Base-by-base conservation (phyloP, 2,888 invertebrate species). In the Saturnia japonica region DNA sequence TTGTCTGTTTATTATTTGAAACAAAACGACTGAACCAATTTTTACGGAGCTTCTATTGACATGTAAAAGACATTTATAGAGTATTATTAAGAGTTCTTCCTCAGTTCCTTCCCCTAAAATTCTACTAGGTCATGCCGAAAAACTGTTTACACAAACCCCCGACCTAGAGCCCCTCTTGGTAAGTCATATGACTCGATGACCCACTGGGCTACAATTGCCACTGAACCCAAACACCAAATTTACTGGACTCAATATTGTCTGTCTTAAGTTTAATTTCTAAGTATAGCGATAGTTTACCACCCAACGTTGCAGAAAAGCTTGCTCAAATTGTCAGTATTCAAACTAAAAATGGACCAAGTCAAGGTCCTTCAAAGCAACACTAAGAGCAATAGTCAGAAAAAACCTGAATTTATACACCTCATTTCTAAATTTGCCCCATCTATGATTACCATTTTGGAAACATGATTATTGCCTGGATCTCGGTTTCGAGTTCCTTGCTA, bases 301-400 rank as follows among this genome's bases (percentile, higher is more conserved):
- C 67, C 67, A 67, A 67, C 47, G 67, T 67, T 67, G 47, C 28
- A 45, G 25, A 67, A 28, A 67, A 67, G 9, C 1, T 67, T 28
- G 9, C 16, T 28, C 28, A 47, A 67, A 67, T 67, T 16, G 47
- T 16, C 16, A 47, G 16, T 47, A 1, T 19, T 19, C 14, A 16
- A 6, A 1, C 47, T 16, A 47, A 47, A 19, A 16, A 47, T 47
- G 47, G 47, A 47, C 1, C 47, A 6, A 47, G 12, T 14, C 47
- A 47, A 47, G 16, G 16, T 47, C 16, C 14, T 47, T 14, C 47
- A 47, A 19, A 16, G 47, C 16, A 47, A 47, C 16, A 19, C 47
- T 47, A 47, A 16, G 16, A 47, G 47, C 16, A 47, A 16, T 19
- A 14, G 47, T 12, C 47, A 47, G 47, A 47, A 16, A 16, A 47